Conservation (phyloP, 2,113 vertebrate species). For the Prinia subflava region DNA sequence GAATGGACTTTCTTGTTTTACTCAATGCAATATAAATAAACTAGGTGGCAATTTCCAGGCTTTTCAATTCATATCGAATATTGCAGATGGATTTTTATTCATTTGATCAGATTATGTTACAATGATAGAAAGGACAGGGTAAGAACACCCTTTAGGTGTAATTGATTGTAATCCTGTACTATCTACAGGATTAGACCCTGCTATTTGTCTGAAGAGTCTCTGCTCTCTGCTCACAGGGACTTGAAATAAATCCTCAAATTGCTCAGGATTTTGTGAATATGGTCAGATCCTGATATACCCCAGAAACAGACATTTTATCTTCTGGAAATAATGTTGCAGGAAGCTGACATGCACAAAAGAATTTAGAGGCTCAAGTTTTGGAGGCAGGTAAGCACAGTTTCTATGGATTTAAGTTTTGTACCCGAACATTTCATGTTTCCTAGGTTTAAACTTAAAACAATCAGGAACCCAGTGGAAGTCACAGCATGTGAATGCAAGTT, state of each 20-base stretch:
- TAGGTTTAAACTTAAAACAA: accelerated
- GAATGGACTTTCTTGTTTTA: not conserved
- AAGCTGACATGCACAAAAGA: not conserved
- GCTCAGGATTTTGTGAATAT: not conserved
- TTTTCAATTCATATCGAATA: not conserved
- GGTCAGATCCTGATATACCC: not conserved
- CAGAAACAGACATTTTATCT: not conserved
- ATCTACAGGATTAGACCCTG: not conserved
- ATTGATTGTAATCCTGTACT: not conserved
- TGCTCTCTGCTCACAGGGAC: not conserved
- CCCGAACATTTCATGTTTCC: not conserved
- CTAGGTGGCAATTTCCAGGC: not conserved
- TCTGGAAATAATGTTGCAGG: not conserved
- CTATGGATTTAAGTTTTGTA: not conserved
- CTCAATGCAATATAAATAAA: not conserved
- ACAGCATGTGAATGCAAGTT: not conserved
- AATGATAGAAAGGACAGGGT: not conserved
- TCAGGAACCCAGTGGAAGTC: not conserved
- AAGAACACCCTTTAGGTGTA: not conserved
- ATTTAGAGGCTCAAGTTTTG: not conserved
- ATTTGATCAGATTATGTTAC: not conserved
- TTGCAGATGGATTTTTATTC: not conserved
- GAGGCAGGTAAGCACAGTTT: not conserved
- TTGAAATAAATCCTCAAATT: not conserved
- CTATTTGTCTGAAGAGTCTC: not conserved